phyloP scores from a whole-genome alignment of 2,113 vertebrate genomes.

The Chamaetylas fuelleborni region DNA sequence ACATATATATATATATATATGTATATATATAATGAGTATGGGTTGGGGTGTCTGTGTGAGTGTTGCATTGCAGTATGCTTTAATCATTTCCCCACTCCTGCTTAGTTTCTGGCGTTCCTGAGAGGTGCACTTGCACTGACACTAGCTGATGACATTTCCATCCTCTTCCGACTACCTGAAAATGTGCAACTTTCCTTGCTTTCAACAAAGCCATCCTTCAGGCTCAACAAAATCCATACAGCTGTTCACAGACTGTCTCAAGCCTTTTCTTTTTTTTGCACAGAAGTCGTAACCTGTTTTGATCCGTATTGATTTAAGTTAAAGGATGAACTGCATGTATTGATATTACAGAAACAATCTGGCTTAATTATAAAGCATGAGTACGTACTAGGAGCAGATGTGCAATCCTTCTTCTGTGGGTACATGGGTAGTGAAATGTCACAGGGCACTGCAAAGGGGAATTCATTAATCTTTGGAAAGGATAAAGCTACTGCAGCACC shows the following conservation, averaged over 20 bases:
- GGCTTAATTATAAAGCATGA: not conserved
- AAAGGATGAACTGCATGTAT: not conserved
- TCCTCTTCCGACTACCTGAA: not conserved
- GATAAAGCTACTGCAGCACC: not conserved
- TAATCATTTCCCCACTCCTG: not conserved
- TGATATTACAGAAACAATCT: not conserved
- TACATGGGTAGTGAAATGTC: not conserved
- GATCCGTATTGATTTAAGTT: not conserved
- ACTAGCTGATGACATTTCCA: not conserved
- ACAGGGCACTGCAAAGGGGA: not conserved
- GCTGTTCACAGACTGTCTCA: not conserved
- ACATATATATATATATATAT: too few relatives aligned
- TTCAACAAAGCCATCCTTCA: not conserved
- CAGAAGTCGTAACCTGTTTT: not conserved
- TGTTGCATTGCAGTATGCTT: not conserved
- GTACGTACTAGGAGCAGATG: not conserved
- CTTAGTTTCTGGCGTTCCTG: not conserved
- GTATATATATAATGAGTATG: not conserved
- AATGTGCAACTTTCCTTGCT: not conserved
- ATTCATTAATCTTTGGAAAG: not conserved
- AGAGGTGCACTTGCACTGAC: not conserved
- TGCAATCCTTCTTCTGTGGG: not conserved
- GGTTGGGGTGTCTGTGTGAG: not conserved
- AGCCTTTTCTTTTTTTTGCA: not conserved
- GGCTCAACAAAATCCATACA: slow-evolving; percentile 1